Evolutionary conservation across 23 tunicate genomes (phyloP), one percentile per base, ranked within the genome.

Genomic region (Diplosoma virens): DNA sequence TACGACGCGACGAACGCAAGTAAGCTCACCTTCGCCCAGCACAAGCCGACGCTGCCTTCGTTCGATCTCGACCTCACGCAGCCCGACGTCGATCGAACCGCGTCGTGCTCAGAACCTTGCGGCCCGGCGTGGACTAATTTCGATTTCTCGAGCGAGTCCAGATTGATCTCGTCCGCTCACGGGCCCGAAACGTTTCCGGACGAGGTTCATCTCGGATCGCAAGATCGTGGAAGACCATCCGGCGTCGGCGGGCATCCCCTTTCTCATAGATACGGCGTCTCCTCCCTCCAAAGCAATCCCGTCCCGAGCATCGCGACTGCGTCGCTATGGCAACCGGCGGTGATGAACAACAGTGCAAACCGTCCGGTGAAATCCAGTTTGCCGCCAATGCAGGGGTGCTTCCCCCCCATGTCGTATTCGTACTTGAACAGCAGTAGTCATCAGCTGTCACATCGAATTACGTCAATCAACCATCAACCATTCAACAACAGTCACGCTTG

Each of bases 241-340:
- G 6, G 3, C 16, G 50, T 41, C 14, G 50, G 14, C 11, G 14
- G 14, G 14, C 50, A 56, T 5, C 22, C 64, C 6, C 52, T 16
- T 9, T 45, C 16, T 45, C 64, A 16, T 23, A 6, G 52, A 6
- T 2, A 25, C 2, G 20, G 2, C 25, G 25, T 35, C 26, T 17
- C 18, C 52, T 28, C 9, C 70, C 52, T 4, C 6, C 47, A 2
- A 7, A 1, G 35, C 7, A 58, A 17, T 58, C 20, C 17, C 25
- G 22, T 22, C 22, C 22, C 65, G 6, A 58, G 20, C 65, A 23
- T 21, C 11, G 21, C 61, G 17, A 21, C 61, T 3, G 1, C 70
- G 1, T 33, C 48, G 2, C 61, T 78, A 29, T 78, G 83, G 83
- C 83, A 78, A 47, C 83, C 83, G 0, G 83, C 73, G 1, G 47